Conservation (phyloP, 2,888 invertebrate species). For the Boloria euphrosyne region DNA sequence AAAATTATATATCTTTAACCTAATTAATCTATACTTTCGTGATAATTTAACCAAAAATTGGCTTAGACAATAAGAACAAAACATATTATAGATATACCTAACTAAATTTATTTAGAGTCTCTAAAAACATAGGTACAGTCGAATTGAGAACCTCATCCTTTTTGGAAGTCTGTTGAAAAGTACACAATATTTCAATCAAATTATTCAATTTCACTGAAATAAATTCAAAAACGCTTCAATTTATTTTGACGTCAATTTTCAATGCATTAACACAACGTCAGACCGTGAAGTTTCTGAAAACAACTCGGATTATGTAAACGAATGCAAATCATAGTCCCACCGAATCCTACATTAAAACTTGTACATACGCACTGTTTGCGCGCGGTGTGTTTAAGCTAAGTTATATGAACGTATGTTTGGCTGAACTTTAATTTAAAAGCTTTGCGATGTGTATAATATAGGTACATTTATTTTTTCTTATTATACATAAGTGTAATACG, state of each 20-base stretch:
- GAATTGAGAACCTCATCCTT: too few species aligned
- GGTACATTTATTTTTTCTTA: too few species aligned
- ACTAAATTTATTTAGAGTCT: too few species aligned
- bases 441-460: too few species aligned
- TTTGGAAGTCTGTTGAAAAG: too few species aligned
- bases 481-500: too few species aligned
- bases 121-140: too few species aligned
- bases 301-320: slow-evolving; percentile 52
- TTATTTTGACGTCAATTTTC: slow-evolving; percentile 7
- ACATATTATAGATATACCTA: too few species aligned
- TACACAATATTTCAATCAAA: background rate
- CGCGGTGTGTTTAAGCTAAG: slow-evolving; percentile 3
- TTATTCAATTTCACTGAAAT: background rate
- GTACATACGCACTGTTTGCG: slow-evolving; percentile 36
- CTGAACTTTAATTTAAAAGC: background rate
- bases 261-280: slow-evolving; percentile 20
- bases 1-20: too few species aligned
- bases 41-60: too few species aligned
- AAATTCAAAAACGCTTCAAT: slow-evolving; percentile 6
- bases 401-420: background rate
- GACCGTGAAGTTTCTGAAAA: slow-evolving; percentile 43
- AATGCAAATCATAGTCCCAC: slow-evolving; percentile 51
- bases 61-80: too few species aligned
- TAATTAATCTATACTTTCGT: too few species aligned
- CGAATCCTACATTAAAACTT: slow-evolving; percentile 46